Evolutionary conservation across 2,113 vertebrate genomes (phyloP), one percentile per base, ranked within the genome.

Genomic region (Enhydra lutris): DNA sequence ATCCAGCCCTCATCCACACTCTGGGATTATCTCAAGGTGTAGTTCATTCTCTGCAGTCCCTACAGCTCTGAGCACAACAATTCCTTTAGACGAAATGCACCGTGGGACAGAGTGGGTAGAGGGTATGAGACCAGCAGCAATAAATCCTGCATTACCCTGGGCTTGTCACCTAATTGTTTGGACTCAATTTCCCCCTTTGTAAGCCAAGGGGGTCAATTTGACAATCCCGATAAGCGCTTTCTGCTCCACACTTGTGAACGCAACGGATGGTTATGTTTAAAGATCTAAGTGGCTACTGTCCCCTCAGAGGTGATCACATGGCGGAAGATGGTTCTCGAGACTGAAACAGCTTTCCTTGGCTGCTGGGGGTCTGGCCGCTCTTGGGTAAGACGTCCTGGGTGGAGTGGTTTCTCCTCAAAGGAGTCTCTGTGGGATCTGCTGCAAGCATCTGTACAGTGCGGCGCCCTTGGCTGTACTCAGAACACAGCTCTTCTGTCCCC

Each of bases 401-500:
- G 63, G 88, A 57, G 78, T 26, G 65, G 47, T 36, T 89, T 59
- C 50, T 94, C 97, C 85, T 97, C 87, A 98, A 98, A 98, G 94
- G 52, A 95, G 42, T n/a, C 47, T 42, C 93, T 98, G 90, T 86
- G 36, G 26, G 91, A 57, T 4, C 74, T 59, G 79, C 45, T 10
- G 45, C 1, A 10, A 47, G 45, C 65, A 17, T 74, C 94, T 96
- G 94, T 83, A 69, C 96, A 89, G 89, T 11, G 1, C 2, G 36
- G 52, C 81, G 79, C 23, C n/a, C 96, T 71, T 23, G 14, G 12
- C 69, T 15, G 71, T 29, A 13, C 71, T 24, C 50, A n/a, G 73
- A 96, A 96, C 74, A 83, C 67, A 95, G 55, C 42, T 34, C 87
- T 55, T 97, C 95, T 98, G 52, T 98, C 95, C 97, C 74, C 92